phyloP scores from a whole-genome alignment of 35 echinoderm and acorn worm genomes.

The Holothuria glaberrima region DNA sequence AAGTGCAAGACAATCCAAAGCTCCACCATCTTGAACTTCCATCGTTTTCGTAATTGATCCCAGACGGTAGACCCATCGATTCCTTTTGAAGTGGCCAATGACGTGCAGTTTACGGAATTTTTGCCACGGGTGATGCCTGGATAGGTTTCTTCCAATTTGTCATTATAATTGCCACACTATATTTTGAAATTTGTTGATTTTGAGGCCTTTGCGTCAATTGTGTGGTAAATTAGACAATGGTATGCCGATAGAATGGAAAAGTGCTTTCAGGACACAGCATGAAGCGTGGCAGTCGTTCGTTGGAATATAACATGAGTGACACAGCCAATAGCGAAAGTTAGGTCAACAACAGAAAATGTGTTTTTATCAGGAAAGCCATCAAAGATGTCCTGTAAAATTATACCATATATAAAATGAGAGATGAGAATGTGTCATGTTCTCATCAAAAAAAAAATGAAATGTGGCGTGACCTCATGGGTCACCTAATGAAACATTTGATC shows the following conservation, averaged over 20 bases:
- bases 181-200: constrained; percentile 8
- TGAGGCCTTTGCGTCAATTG: neutral
- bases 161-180: constrained; percentile 11
- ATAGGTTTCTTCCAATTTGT: constrained; percentile 28
- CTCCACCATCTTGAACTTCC: neutral
- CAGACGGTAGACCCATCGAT: neutral
- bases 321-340: too few relatives aligned
- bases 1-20: too few relatives aligned
- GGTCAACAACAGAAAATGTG: too few relatives aligned
- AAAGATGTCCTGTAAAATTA: too few relatives aligned
- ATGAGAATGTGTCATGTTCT: too few relatives aligned
- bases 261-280: neutral
- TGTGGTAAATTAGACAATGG: constrained; percentile 47
- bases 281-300: neutral
- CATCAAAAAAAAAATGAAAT: too few relatives aligned
- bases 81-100: neutral
- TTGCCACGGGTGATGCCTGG: constrained; percentile 2
- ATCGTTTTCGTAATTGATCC: neutral
- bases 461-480: too few relatives aligned
- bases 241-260: constrained; percentile 16
- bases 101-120: constrained; percentile 23
- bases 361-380: too few relatives aligned
- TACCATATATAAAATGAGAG: too few relatives aligned
- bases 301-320: neutral
- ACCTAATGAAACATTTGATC: too few relatives aligned